Conservation (phyloP, 2,113 vertebrate genomes). For the Osmerus eperlanus region DNA sequence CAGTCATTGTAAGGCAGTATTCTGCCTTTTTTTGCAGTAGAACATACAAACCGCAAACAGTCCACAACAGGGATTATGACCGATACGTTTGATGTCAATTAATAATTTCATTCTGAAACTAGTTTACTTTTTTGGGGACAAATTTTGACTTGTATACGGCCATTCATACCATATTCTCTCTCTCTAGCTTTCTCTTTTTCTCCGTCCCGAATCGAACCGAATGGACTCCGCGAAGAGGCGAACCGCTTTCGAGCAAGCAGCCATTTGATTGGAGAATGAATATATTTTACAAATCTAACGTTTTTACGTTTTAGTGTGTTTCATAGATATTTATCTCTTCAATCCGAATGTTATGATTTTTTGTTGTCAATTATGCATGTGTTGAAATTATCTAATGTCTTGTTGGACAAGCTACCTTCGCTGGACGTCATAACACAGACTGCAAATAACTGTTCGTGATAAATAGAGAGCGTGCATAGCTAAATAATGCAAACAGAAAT, state of each 20-base stretch:
- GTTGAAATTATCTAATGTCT: no score
- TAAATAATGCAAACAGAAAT: conserved; percentile 46
- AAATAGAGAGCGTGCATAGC: conserved; percentile 23
- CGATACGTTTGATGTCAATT: no score
- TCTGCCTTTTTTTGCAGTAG: not conserved
- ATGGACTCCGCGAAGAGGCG: conserved; percentile 59
- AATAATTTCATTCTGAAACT: not conserved
- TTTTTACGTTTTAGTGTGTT: conserved; percentile 24
- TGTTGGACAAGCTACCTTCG: conserved; percentile 32
- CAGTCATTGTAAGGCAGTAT: not conserved
- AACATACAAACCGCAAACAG: not conserved
- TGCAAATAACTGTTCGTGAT: conserved; percentile 48
- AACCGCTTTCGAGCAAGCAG: conserved; percentile 64
- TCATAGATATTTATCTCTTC: conserved; percentile 21
- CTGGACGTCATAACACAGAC: conserved; percentile 63
- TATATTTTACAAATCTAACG: conserved; percentile 51
- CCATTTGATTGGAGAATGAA: conserved; percentile 70
- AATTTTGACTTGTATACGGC: not conserved
- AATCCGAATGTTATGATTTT: conserved; percentile 44
- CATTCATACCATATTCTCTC: conserved; percentile 8
- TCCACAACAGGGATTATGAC: no score
- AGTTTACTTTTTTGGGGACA: not conserved
- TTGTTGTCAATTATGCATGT: conserved; percentile 49
- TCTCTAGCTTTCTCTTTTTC: not conserved
- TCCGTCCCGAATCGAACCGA: conserved; percentile 59